Base-by-base conservation (phyloP, 2,888 invertebrate genomes). In the Neoaliturus tenellus region DNA sequence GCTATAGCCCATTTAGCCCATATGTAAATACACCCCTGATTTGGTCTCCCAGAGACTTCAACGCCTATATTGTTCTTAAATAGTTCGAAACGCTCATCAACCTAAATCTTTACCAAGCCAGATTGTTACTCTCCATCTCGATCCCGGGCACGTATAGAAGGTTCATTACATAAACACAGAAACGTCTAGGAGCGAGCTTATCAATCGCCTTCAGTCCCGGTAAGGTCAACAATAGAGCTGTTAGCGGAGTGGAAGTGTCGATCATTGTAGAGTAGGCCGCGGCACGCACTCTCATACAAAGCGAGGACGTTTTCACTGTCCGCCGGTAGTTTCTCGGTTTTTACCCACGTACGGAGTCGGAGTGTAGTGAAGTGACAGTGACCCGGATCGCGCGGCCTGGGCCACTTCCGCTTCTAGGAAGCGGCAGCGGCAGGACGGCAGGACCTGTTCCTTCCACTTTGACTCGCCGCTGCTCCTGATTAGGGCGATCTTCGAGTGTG, bases 301-400 rank as follows among this genome's bases (percentile, higher is more conserved):
- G 48, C 17, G 51, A 51, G 51, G 51, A 51, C 71, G 71, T 71
- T 71, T 71, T 71, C 71, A 71, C 71, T 71, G 71, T 71, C 71
- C 23, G 71, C 10, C 41, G 25, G 44, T 75, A 75, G 75, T 75
- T 75, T 75, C 75, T 75, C 75, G 48, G 28, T 75, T 75, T 75
- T 75, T 75, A 75, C 75, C 71, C 71, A 71, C 35, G 71, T 71
- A 41, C 71, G 71, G 71, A 39, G 71, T 39, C 71, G 71, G 71
- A 39, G 71, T 39, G 35, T 23, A 39, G 35, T 71, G 71, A 75
- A 71, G 75, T 75, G 75, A 75, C 75, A 75, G 75, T 75, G 75
- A 75, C 75, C 75, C 35, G 20, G 48, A 75, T 44, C 8, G 41
- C n/a, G n/a, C 48, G 75, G 39, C 71, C 71, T 71, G 41, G 39